Percentiles rank a stretch among this genome's conserved stretches.
Conservation (phyloP, 2,888 invertebrate genomes). For the Drepana falcataria region DNA sequence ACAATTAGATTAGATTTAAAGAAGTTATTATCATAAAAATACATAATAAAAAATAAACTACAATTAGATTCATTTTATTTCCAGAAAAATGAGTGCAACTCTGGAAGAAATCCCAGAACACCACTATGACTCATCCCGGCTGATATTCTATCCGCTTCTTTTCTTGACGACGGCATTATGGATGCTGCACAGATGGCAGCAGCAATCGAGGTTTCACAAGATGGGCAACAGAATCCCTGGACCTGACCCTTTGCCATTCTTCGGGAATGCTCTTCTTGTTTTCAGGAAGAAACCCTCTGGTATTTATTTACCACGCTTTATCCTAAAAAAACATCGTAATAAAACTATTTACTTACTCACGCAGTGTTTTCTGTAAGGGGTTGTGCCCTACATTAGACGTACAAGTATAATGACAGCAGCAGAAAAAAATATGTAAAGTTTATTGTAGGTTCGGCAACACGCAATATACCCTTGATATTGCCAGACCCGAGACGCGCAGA, state of each 20-base stretch:
- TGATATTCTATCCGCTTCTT: constrained; percentile 50
- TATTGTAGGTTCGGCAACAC: no score
- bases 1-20: no score
- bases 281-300: constrained; percentile 80
- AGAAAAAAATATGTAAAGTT: no score
- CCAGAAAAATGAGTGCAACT: constrained; percentile 34
- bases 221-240: constrained; percentile 84
- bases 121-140: constrained; percentile 22
- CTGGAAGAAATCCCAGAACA: constrained; percentile 20
- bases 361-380: no score
- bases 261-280: constrained; percentile 84
- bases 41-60: no score
- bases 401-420: no score
- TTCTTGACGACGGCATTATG: constrained; percentile 44
- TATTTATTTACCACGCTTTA: constrained; percentile 31
- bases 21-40: no score
- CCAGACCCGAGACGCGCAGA: no score
- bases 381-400: no score
- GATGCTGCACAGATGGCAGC: constrained; percentile 67
- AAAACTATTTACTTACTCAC: no score
- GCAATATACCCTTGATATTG: no score
- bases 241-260: constrained; percentile 80
- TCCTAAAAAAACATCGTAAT: no score
- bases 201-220: constrained; percentile 71
- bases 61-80: constrained; percentile 2